Conservation (phyloP, 1,140 invertebrate genomes). For the Odontomachus brunneus region DNA sequence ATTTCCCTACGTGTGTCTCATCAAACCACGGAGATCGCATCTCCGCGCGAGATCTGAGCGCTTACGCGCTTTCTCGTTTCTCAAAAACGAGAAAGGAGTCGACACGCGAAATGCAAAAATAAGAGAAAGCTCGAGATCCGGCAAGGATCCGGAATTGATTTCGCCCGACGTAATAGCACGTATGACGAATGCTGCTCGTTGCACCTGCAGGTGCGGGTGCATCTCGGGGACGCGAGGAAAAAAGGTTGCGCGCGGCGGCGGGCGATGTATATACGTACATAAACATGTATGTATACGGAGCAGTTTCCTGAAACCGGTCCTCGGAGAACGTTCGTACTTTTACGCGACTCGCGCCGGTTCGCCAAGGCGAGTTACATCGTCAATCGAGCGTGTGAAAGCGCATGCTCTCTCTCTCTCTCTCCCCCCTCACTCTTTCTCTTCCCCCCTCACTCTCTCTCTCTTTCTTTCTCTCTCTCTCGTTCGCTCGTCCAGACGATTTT, state of each 20-base stretch:
- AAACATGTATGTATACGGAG: constrained; percentile 16
- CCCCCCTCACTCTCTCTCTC: not conserved
- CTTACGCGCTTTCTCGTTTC: no score
- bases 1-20: no score
- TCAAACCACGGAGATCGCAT: no score
- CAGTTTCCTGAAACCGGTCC: constrained; percentile 67
- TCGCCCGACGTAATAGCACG: constrained; percentile 9
- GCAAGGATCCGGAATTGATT: constrained; percentile 20
- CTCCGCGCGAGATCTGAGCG: no score
- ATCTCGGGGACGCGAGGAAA: constrained; percentile 7
- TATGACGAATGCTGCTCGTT: constrained; percentile 46
- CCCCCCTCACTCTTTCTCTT: constrained; percentile 8
- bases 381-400: constrained; percentile 42
- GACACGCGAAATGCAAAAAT: no score
- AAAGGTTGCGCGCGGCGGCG: constrained; percentile 14
- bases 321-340: constrained; percentile 58
- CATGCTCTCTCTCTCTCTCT: constrained; percentile 13
- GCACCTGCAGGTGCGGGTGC: constrained; percentile 52
- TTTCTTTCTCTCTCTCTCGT: no score
- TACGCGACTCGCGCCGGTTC: constrained; percentile 20
- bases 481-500: constrained; percentile 35
- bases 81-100: no score
- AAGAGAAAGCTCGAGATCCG: not conserved
- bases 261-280: not conserved
- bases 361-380: constrained; percentile 53